These are phyloP conservation scores for Euglossa dilemma DNA, from an alignment of 1,140 invertebrate species.

Conservation along the genomic window DNA sequence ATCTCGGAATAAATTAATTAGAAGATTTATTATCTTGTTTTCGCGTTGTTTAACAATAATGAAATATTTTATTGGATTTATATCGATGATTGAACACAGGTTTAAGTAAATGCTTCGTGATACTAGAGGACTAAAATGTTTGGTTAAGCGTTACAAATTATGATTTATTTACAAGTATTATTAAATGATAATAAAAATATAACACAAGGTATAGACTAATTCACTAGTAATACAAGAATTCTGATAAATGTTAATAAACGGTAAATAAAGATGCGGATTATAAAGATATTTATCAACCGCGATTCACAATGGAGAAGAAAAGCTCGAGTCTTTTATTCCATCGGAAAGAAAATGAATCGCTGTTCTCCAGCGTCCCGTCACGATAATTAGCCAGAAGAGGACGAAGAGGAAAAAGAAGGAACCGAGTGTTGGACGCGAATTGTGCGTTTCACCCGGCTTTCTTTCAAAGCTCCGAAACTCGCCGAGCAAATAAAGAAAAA, in stretches of 20 bases:
- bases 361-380: not conserved
- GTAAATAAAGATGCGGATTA: too few relatives aligned
- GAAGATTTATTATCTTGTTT: not conserved
- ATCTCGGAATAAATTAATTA: too few relatives aligned
- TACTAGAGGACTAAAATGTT: not conserved
- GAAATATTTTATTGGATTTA: not conserved
- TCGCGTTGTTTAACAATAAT: not conserved
- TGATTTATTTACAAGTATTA: not conserved
- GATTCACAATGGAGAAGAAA: not conserved
- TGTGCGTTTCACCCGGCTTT: not conserved
- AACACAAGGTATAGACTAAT: not conserved
- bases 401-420: too few relatives aligned
- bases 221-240: too few relatives aligned
- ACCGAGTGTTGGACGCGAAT: not conserved
- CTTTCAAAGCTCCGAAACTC: slow-evolving; percentile 22
- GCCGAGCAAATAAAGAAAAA: slow-evolving; percentile 13
- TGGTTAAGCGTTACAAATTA: not conserved
- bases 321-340: not conserved
- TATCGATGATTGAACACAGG: not conserved
- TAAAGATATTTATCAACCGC: not conserved
- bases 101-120: not conserved
- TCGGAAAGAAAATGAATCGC: not conserved
- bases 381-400: slow-evolving; percentile 15
- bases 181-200: not conserved
- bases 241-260: too few relatives aligned